Evolutionary conservation across 2,113 vertebrate genomes (phyloP).

Genomic region (Merops nubicus): DNA sequence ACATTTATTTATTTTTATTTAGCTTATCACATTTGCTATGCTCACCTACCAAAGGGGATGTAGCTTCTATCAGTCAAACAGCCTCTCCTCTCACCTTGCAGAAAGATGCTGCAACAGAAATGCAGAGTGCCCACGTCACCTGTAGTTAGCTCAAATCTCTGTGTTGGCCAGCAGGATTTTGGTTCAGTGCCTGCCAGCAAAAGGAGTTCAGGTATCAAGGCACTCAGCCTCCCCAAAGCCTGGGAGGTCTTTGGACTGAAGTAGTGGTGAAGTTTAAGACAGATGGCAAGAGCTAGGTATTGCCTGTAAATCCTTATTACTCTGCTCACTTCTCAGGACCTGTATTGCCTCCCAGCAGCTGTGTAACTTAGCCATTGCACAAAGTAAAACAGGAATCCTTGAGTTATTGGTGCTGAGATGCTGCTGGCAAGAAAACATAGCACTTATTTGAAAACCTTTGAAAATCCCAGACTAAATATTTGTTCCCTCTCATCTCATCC

Average conservation of each 20-base stretch:
- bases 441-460: background rate
- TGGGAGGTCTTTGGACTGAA: background rate
- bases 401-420: background rate
- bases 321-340: background rate
- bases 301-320: background rate
- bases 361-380: background rate
- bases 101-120: background rate
- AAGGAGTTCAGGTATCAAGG: background rate
- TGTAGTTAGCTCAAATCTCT: fast-evolving
- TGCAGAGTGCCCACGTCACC: too few species aligned
- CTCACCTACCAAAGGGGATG: background rate
- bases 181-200: background rate
- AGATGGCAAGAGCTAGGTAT: background rate
- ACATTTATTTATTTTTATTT: slow-evolving; percentile 14
- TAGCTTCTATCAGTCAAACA: background rate
- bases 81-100: background rate
- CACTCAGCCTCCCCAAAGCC: background rate
- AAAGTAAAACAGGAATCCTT: background rate
- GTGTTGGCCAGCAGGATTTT: background rate
- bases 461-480: background rate
- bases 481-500: background rate
- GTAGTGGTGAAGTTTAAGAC: background rate
- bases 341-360: background rate
- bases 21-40: background rate
- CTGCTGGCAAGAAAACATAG: background rate